Conservation (phyloP, 2,888 invertebrate species). For the Acanthacorydalis orientalis region DNA sequence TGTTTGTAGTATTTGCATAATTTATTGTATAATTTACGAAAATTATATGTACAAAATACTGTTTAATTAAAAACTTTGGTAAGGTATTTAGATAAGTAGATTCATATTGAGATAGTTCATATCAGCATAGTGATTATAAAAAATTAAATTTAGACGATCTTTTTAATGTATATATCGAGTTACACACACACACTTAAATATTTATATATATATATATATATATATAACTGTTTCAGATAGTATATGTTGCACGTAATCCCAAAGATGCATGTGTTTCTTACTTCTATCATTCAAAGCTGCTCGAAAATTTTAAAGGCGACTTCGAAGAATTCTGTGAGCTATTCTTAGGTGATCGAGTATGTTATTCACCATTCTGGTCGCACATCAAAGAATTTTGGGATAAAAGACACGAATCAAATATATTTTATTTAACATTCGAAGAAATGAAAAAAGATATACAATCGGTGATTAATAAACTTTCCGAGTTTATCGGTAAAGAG, state of each 20-base stretch:
- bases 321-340: conserved; percentile 41
- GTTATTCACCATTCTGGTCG: neutral
- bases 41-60: no score
- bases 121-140: no score
- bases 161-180: no score
- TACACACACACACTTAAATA: no score
- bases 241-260: conserved; percentile 55
- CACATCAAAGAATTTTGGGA: neutral
- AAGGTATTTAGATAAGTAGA: no score
- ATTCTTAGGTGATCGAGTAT: conserved; percentile 29
- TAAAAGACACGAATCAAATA: conserved; percentile 5
- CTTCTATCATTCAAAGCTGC: conserved; percentile 45
- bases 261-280: conserved; percentile 56
- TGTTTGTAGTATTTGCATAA: no score
- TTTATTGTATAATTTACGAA: no score
- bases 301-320: conserved; percentile 33
- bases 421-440: conserved; percentile 8
- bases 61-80: no score
- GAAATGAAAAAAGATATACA: conserved; percentile 23
- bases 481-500: conserved; percentile 22
- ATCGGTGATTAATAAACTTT: conserved; percentile 23
- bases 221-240: conserved; percentile 28
- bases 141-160: no score
- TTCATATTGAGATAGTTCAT: no score
- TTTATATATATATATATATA: no score